phyloP scores from a whole-genome alignment of 2,113 vertebrate genomes.

The Phrynosoma blainvillii region DNA sequence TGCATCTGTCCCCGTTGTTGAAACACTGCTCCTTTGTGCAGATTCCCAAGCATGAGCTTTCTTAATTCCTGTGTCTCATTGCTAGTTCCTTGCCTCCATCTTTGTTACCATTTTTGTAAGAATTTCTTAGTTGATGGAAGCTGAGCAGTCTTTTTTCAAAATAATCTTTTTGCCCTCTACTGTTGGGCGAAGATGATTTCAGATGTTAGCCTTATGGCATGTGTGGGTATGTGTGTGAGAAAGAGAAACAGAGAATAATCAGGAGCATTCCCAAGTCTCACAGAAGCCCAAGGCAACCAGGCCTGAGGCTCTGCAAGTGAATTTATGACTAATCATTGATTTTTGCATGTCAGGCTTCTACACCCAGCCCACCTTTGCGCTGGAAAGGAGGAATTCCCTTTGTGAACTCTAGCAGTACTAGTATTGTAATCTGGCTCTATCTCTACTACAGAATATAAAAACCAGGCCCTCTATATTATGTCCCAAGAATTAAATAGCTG shows the following conservation, averaged over 20 bases:
- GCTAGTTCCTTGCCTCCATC: rapidly evolving
- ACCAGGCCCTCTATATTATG: background rate
- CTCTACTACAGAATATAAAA: background rate
- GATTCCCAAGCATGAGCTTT: background rate
- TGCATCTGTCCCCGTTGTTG: rapidly evolving
- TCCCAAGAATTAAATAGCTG: background rate
- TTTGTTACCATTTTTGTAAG: rapidly evolving
- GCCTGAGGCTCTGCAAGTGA: background rate
- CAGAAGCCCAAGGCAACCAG: background rate
- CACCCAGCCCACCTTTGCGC: background rate
- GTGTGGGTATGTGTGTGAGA: background rate
- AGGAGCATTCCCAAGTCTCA: background rate
- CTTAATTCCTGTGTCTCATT: background rate
- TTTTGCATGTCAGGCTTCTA: background rate
- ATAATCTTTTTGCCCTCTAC: background rate
- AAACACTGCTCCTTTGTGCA: conserved; percentile 13
- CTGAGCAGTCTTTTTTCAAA: background rate
- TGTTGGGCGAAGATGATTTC: background rate
- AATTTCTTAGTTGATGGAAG: background rate
- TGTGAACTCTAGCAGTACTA: background rate
- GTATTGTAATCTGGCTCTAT: background rate
- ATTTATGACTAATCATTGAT: background rate
- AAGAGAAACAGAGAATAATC: background rate
- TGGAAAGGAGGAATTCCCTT: background rate
- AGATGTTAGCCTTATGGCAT: too few species aligned